Base-by-base conservation (phyloP, 2,113 vertebrate genomes). In the Sinocyclocheilus anophthalmus region DNA sequence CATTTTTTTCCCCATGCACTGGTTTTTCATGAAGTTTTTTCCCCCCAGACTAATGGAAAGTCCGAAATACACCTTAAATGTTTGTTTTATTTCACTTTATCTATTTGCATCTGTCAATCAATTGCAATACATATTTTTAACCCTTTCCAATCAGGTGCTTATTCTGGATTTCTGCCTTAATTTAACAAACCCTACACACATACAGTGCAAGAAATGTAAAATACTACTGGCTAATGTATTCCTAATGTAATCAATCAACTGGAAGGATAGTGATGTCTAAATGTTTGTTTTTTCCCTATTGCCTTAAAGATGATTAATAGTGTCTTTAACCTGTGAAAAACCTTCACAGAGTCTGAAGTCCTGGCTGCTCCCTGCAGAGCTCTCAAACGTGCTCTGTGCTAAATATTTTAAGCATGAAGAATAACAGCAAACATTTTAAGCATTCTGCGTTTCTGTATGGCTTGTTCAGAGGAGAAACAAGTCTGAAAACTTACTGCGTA, bases 401-500 rank as follows among this genome's bases (percentile, higher is more conserved):
- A 81, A 81, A 65, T 20, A 16, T 50, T 26, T 81, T 50, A 50
- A 26, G 39, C 79, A 50, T 67, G 61, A 26, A 67, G 24, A 81
- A 78, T 37, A 33, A 78, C 76, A 37, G 53, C 59, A 45, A 80
- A 48, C 45, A 53, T 69, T 67, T 82, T 2, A 39, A 70, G 18
- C 12, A 16, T 14, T 72, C 5, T 7, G 16, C 33, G 50, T 42
- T 39, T 83, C 48, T 73, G 30, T 57, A 59, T 57, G 24, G 65
- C 67, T 39, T 72, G 59, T 33, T 76, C 59, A 77, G 70, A 65
- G 22, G 42, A 81, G 42, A 87, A 76, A 73, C 11, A 18, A 45
- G 45, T 63, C 85, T 81, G 55, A 79, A 61, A 77, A 24, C n/a
- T 30, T 72, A 67, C n/a, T 5, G 57, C 14, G n/a, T 78, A 77